Conservation (phyloP, 1,140 invertebrate species). For the Ectropis grisescens region DNA sequence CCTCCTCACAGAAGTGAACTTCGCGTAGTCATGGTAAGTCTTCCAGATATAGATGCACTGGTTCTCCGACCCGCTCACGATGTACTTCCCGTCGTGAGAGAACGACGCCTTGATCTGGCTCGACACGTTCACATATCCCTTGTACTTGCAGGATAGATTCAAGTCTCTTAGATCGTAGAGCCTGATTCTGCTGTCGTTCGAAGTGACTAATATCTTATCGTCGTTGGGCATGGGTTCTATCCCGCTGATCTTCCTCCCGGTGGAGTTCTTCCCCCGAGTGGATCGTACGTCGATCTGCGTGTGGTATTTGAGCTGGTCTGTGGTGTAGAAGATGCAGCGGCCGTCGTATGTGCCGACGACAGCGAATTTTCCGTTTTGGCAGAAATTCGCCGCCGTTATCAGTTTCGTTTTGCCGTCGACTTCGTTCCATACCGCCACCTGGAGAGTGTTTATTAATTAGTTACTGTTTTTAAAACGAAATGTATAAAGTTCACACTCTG, state of each 20-base stretch:
- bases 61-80: constrained; percentile 98
- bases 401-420: constrained; percentile 93
- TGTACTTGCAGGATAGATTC: constrained; percentile 97
- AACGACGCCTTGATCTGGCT: constrained; percentile 98
- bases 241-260: constrained; percentile 95
- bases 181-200: constrained; percentile 97
- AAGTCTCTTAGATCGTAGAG: constrained; percentile 97
- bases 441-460: too few relatives aligned
- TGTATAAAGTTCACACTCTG: too few relatives aligned
- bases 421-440: constrained; percentile 96
- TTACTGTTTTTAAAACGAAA: too few relatives aligned
- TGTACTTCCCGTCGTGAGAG: constrained; percentile 96
- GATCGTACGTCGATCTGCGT: constrained; percentile 97
- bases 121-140: constrained; percentile 93
- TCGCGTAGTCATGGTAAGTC: constrained; percentile 95
- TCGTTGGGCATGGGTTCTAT: constrained; percentile 97
- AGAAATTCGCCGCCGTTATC: constrained; percentile 98
- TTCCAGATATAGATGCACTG: constrained; percentile 98
- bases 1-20: constrained; percentile 92
- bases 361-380: constrained; percentile 97
- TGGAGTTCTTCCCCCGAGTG: constrained; percentile 93
- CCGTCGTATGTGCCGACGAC: constrained; percentile 99
- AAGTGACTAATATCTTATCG: constrained; percentile 97
- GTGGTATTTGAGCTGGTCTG: constrained; percentile 98
- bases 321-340: constrained; percentile 97